These are phyloP conservation scores for Canis aureus DNA, from an alignment of 2,113 vertebrate genomes.

Conservation along the genomic window DNA sequence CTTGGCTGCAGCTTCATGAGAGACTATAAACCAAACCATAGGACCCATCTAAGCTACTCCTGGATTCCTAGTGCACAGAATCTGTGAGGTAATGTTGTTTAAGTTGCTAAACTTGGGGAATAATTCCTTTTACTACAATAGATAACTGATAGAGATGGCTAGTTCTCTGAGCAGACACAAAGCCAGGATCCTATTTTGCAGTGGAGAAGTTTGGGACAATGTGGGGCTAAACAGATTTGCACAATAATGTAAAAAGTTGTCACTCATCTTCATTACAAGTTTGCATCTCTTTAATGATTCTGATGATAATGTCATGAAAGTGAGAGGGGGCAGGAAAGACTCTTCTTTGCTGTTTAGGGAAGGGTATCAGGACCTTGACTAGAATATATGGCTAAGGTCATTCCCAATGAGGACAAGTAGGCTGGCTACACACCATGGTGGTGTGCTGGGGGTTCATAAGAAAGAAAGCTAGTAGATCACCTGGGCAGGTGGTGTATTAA, in stretches of 20 bases:
- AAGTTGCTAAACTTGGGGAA: background rate
- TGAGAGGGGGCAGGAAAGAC: background rate
- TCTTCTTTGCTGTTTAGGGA: background rate
- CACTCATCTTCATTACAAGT: background rate
- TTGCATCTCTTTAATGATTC: conserved; percentile 31
- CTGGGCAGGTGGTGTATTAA: background rate
- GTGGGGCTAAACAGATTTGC: background rate
- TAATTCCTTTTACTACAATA: background rate
- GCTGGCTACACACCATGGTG: background rate
- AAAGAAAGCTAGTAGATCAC: background rate
- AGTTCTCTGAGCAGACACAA: background rate
- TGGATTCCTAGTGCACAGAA: background rate
- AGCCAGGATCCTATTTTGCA: background rate
- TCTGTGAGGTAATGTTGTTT: background rate
- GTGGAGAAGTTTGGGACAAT: background rate
- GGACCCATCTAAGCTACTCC: background rate
- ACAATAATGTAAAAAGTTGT: conserved; percentile 16
- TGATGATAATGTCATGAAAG: background rate
- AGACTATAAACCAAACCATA: background rate
- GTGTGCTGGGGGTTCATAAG: background rate
- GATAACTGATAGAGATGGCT: background rate
- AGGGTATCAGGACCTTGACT: background rate
- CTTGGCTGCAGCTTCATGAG: background rate
- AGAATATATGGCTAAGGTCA: background rate
- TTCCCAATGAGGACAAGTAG: background rate